Conservation (phyloP, 2,888 invertebrate species). For the Drosophila parthenogenetica region DNA sequence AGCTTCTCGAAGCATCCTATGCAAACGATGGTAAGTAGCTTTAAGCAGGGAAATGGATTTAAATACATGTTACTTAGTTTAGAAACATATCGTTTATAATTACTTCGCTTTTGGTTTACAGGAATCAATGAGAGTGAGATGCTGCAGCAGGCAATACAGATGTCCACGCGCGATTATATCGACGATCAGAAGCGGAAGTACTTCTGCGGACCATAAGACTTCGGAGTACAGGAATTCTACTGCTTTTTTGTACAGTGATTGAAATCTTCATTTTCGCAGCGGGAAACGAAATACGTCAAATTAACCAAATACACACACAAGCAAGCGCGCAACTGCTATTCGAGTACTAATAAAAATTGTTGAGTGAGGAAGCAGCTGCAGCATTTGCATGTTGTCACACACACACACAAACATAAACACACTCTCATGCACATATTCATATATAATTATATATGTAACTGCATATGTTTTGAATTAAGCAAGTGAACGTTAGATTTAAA, state of each 20-base stretch:
- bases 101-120: background rate
- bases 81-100: background rate
- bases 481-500: constrained; percentile 42
- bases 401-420: constrained; percentile 15
- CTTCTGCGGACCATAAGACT: constrained; percentile 78
- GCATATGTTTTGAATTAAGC: constrained; percentile 37
- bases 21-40: constrained; percentile 80
- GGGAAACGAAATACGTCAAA: constrained; percentile 57
- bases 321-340: constrained; percentile 25
- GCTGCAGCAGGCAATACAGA: constrained; percentile 84
- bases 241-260: constrained; percentile 71
- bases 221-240: background rate
- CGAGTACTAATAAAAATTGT: constrained; percentile 56
- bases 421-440: constrained; percentile 14
- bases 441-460: constrained; percentile 28
- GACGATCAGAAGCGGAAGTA: constrained; percentile 84
- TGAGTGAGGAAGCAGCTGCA: constrained; percentile 49
- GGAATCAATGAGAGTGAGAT: constrained; percentile 84
- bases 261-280: constrained; percentile 57
- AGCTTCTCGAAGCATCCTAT: constrained; percentile 85
- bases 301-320: constrained; percentile 42
- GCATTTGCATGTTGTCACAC: constrained; percentile 18
- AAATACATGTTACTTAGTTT: background rate
- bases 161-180: constrained; percentile 85
- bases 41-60: background rate